phyloP scores from a whole-genome alignment of 2,888 invertebrate genomes.

The Acanthosepion lycidas region DNA sequence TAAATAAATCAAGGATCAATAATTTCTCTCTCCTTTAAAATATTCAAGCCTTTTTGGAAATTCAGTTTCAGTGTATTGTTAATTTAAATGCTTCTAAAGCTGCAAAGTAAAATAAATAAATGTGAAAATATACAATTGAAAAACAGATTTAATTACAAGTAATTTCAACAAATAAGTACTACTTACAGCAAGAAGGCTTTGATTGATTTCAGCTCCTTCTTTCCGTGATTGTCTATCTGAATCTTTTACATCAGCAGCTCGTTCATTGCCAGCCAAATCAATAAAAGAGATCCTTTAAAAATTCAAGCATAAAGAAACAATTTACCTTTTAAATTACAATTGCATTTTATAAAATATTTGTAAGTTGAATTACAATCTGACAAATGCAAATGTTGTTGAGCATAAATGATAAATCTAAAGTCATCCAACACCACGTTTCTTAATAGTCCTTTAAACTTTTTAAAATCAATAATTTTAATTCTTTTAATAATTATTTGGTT shows the following conservation, averaged over 20 bases:
- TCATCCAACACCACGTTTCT: too few relatives aligned
- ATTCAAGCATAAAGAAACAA: constrained; percentile 33
- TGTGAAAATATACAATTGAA: not conserved
- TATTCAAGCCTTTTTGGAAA: too few relatives aligned
- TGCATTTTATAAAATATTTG: not conserved
- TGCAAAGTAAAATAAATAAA: not conserved
- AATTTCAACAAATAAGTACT: not conserved
- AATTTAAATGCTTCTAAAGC: not conserved
- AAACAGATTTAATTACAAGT: not conserved
- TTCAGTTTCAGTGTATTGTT: not conserved
- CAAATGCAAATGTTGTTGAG: not conserved
- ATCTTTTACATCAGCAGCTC: constrained; percentile 72
- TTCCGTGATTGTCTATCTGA: constrained; percentile 71
- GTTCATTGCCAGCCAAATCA: constrained; percentile 74
- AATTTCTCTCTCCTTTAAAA: too few relatives aligned
- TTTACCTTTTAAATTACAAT: not conserved
- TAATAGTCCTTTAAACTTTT: too few relatives aligned
- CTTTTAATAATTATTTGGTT: too few relatives aligned
- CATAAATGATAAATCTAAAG: too few relatives aligned
- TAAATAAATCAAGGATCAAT: too few relatives aligned
- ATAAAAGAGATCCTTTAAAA: constrained; percentile 72
- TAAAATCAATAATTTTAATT: too few relatives aligned
- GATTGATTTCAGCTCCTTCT: constrained; percentile 75
- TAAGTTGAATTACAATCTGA: not conserved
- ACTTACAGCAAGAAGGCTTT: constrained; percentile 73